Base-by-base conservation (phyloP, 1,140 invertebrate species). In the Papilio polytes region DNA sequence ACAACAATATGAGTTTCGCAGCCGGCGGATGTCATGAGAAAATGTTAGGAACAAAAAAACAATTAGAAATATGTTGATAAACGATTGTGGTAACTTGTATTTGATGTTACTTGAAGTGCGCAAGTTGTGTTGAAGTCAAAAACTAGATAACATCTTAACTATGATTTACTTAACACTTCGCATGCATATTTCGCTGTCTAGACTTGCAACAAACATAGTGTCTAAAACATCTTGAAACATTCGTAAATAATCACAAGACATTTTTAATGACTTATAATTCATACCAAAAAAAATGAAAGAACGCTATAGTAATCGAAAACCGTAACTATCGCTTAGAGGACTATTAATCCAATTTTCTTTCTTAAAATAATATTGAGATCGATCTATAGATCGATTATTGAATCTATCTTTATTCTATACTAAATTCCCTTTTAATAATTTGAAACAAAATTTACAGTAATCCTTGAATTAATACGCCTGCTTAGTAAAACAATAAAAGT, bases 1-100 rank as follows among this genome's bases (percentile, higher is more conserved):
- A 26, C 74, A 76, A 76, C 74, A 76, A 76, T 76, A 51, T 76
- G 44, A 46, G 12, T 76, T 76, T 76, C 74, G 7, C 74, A 76
- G 74, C 20, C 13, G 13, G 22, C 26, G 63, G 13, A 15, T 70
- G 22, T 31, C 63, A 70, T 70, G 63, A 18, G 63, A 70, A 66
- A 70, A 70, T 70, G 26, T 70, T 26, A n/a, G 15, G 20, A 36
- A 44, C 4, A 73, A 70, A 26, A 70, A 70, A 70, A 31, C 26
- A 70, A 70, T 2, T 70, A 10, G 63, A 70, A 70, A 70, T 13
- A 70, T 70, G 63, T 70, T 70, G 63, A 70, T 70, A 70, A 70
- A 70, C 59, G 59, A 63, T 63, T 70, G 63, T 31, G 8, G 36
- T 31, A 70, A 18, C 13, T 70, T 31, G 26, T 9, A 70, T 63